Percentiles rank a stretch among this genome's conserved stretches.
Conservation (phyloP, 64 coral and sea anemone species). For the Orbicella faveolata region DNA sequence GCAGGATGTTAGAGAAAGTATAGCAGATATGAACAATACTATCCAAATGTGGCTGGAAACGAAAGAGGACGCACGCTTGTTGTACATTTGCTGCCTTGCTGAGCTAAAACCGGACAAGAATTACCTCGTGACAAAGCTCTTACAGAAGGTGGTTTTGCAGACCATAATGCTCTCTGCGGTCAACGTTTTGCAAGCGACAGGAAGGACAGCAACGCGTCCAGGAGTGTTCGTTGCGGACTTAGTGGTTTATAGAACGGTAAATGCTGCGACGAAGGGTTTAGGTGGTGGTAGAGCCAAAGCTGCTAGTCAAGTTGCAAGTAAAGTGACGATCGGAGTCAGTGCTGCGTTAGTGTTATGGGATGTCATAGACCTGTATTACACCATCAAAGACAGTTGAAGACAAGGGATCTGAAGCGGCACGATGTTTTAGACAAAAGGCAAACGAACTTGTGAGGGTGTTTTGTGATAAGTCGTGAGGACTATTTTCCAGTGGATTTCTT, state of each 20-base stretch:
- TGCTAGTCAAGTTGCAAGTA: not conserved
- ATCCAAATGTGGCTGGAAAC: not conserved
- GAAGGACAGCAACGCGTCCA: no score
- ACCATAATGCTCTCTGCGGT: no score
- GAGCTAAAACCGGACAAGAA: not conserved
- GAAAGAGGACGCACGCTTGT: not conserved
- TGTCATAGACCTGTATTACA: not conserved
- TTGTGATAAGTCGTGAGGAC: no score
- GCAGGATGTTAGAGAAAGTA: not conserved
- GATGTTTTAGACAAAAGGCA: not conserved
- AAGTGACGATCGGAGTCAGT: not conserved
- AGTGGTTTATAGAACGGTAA: not conserved
- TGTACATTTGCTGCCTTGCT: not conserved
- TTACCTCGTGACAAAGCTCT: not conserved
- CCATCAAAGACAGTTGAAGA: not conserved
- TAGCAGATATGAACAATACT: not conserved
- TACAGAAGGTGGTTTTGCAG: not conserved
- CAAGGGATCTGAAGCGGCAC: not conserved
- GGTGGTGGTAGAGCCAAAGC: not conserved
- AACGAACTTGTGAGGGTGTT: not conserved
- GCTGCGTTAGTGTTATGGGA: not conserved
- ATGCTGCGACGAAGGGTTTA: not conserved
- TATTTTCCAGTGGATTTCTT: no score
- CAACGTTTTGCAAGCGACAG: not conserved
- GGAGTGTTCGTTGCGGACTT: not conserved